phyloP scores from a whole-genome alignment of 2,888 invertebrate species.

The Neoscelio sp. region DNA sequence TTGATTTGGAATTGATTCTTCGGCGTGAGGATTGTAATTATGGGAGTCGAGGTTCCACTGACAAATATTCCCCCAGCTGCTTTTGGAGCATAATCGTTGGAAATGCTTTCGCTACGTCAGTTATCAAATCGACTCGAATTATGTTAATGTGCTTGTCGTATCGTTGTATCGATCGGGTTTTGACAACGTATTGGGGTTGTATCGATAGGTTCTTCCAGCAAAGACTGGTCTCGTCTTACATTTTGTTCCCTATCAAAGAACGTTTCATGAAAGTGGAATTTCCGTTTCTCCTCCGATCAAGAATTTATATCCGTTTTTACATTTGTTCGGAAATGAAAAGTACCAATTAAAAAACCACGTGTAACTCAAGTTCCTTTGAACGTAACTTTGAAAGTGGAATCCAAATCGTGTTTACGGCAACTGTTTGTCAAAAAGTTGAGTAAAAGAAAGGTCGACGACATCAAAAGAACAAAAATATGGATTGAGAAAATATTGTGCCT shows the following conservation, averaged over 20 bases:
- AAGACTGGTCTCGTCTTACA: constrained; percentile 49
- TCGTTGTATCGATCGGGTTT: constrained; percentile 51
- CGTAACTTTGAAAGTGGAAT: too few species aligned
- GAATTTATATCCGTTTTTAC: too few species aligned
- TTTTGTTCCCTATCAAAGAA: constrained; percentile 36
- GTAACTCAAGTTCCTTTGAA: too few species aligned
- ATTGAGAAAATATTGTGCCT: constrained; percentile 31
- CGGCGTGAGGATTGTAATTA: constrained; percentile 41
- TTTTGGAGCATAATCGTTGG: constrained; percentile 36
- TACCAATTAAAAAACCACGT: too few species aligned
- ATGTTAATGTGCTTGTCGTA: constrained; percentile 48
- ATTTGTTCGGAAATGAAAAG: too few species aligned
- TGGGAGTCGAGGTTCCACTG: constrained; percentile 20
- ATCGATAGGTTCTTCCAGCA: constrained; percentile 39
- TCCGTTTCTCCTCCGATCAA: too few species aligned
- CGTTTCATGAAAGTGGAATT: neutral
- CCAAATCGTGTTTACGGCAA: too few species aligned
- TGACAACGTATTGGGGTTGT: constrained; percentile 34
- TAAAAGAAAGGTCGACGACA: too few species aligned
- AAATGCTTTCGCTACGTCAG: constrained; percentile 35
- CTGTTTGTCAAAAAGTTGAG: too few species aligned
- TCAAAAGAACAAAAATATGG: constrained; percentile 13
- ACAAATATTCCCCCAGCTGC: constrained; percentile 48
- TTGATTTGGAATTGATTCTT: constrained; percentile 44
- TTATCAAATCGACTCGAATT: constrained; percentile 46